These are phyloP conservation scores for Ennomos quercinarius DNA, from an alignment of 2,888 invertebrate genomes.

Conservation along the genomic window DNA sequence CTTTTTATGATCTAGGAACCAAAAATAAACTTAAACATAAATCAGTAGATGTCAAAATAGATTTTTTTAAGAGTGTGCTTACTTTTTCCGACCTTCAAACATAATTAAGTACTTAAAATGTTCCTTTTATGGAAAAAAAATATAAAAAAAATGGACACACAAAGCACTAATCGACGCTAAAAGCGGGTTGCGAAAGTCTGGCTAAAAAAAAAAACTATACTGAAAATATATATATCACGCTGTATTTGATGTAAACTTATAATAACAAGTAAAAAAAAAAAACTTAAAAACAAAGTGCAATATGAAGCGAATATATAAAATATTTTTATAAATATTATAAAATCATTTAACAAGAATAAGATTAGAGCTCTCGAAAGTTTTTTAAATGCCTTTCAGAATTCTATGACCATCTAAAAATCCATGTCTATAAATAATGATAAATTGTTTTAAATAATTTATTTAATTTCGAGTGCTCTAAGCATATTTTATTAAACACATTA, in stretches of 20 bases:
- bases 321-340: conserved; percentile 30
- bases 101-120: conserved; percentile 52
- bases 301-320: conserved; percentile 55
- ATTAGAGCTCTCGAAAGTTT: conserved; percentile 39
- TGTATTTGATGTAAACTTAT: conserved; percentile 78
- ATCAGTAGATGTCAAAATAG: conserved; percentile 11
- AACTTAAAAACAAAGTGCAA: conserved; percentile 69
- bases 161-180: conserved; percentile 75
- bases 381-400: background rate
- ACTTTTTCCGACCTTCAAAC: conserved; percentile 29
- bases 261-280: conserved; percentile 77
- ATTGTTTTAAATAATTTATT: conserved; percentile 2
- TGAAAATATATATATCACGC: conserved; percentile 74
- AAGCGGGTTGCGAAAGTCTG: conserved; percentile 67
- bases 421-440: background rate
- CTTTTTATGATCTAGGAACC: conserved; percentile 35
- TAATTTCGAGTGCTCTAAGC: conserved; percentile 12
- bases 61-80: conserved; percentile 28
- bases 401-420: background rate
- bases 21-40: conserved; percentile 32
- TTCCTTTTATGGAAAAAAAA: conserved; percentile 50
- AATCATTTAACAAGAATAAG: conserved; percentile 19
- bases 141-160: conserved; percentile 47
- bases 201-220: conserved; percentile 64
- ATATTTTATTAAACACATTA: background rate